These are phyloP conservation scores for Squalus acanthias DNA, from an alignment of 2,797 vertebrate species.

Conservation along the genomic window DNA sequence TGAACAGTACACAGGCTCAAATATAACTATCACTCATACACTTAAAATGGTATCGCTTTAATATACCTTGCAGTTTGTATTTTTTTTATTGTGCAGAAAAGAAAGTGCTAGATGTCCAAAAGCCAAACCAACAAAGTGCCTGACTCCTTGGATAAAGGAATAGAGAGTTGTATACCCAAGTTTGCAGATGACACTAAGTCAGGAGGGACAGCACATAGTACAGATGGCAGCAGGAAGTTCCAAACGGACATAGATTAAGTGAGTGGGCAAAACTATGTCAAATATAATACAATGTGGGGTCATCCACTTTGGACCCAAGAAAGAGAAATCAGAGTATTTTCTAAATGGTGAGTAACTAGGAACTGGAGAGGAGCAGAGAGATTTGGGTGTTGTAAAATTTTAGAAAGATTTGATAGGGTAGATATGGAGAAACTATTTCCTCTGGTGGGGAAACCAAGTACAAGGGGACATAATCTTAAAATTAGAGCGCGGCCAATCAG, in stretches of 20 bases:
- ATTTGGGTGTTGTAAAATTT: no score
- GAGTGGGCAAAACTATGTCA: not conserved
- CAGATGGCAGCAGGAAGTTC: not conserved
- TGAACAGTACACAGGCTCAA: not conserved
- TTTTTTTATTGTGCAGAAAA: not conserved
- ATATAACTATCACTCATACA: no score
- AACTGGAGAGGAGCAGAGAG: no score
- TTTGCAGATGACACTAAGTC: not conserved
- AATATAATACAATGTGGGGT: not conserved
- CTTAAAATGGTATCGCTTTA: not conserved
- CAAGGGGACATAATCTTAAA: no score
- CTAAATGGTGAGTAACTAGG: no score
- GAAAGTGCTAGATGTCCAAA: not conserved
- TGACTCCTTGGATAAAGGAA: not conserved
- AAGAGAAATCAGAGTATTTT: no score
- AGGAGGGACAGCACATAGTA: not conserved
- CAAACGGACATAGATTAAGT: not conserved
- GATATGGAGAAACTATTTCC: no score
- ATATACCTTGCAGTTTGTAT: not conserved
- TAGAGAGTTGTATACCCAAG: not conserved
- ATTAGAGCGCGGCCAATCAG: no score
- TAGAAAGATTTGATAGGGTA: no score
- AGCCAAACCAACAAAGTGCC: not conserved
- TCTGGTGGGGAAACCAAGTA: no score
- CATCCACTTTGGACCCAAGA: not conserved